A percentile compares a stretch with the other conserved stretches of the same genome.
Evolutionary conservation across 2,797 vertebrate genomes (phyloP).

Genomic region (Syndactyla subalaris): DNA sequence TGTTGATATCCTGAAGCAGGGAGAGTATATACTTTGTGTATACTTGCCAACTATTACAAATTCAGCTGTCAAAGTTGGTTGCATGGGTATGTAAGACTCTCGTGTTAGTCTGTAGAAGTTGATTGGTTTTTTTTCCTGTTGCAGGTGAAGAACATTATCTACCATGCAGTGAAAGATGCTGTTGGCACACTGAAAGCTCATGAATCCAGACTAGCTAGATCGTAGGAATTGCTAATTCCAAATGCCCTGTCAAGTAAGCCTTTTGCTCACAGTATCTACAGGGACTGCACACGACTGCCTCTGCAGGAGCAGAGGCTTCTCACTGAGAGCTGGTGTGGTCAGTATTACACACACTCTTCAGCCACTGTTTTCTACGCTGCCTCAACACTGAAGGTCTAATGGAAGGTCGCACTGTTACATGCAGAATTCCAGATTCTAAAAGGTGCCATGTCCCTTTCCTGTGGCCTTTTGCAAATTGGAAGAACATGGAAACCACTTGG

Average conservation of each 20-base stretch:
- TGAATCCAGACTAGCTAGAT: constrained; percentile 92
- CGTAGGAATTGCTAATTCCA: constrained; percentile 79
- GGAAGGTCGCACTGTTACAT: constrained; percentile 73
- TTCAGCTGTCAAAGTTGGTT: background rate
- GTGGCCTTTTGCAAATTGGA: constrained; percentile 76
- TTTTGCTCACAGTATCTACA: constrained; percentile 70
- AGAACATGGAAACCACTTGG: constrained; percentile 65
- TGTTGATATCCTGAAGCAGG: background rate
- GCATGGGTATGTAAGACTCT: background rate
- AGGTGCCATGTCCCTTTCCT: constrained; percentile 76
- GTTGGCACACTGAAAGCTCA: constrained; percentile 97
- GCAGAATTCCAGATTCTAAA: constrained; percentile 72
- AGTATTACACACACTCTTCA: constrained; percentile 80
- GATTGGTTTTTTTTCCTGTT: constrained; percentile 10
- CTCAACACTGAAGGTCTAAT: constrained; percentile 76
- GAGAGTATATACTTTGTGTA: background rate
- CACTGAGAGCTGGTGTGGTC: constrained; percentile 73
- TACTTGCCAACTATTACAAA: background rate
- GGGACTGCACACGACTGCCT: constrained; percentile 70
- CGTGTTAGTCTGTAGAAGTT: background rate
- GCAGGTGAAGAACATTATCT: constrained; percentile 99
- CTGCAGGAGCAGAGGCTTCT: constrained; percentile 73
- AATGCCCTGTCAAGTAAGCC: constrained; percentile 70
- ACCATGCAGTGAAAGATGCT: constrained; percentile 98
- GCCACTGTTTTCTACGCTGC: constrained; percentile 79